Evolutionary conservation across 2,797 vertebrate species (phyloP), one percentile per base, ranked within the genome.

Genomic region (Sebastes goodei): DNA sequence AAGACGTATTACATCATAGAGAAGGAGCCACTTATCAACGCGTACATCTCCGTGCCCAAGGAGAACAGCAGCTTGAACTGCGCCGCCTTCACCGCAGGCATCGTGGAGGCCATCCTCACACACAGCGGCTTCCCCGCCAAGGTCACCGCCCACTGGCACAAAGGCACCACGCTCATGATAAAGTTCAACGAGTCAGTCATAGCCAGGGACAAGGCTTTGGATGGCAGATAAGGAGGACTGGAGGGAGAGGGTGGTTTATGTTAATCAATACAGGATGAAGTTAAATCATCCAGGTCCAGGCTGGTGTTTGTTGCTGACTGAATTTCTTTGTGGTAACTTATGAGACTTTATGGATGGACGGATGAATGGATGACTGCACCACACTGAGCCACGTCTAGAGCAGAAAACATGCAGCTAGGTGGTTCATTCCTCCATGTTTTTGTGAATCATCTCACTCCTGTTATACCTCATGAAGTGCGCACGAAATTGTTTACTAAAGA

Each of bases 11-110:
- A 99, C 92, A 98, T 99, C 81, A 99, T 99, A 1, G 98, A 99
- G 86, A 96, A 97, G 69, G 98, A 99, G 83, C 98, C 98, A 0
- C 92, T 99, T 15, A 97, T 99, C 90, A 99, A 99, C 33, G 89
- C 97, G 0, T 99, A 96, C 93, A 98, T 99, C 84, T 99, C 98
- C 0, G 97, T 99, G 25, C 98, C 98, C 70, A 96, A 96, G 77
- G 98, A 99, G 92, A 99, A 98, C 96, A 98, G 97, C 95, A 98
- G 97, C 0, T 93, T 99, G 72, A 99, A 99, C 95, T 99, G 98
- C 5, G 98, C 98, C 1, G 97, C 98, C 57, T 99, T 99, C 93
- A 98, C 97, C 0, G 98, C 97, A 0, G 98, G 98, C 77, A 90
- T 99, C 1, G 96, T 99, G 85, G 98, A 99, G 91, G 98, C 98